Conservation (phyloP, 2,113 vertebrate species). For the Brachypteracias leptosomus region DNA sequence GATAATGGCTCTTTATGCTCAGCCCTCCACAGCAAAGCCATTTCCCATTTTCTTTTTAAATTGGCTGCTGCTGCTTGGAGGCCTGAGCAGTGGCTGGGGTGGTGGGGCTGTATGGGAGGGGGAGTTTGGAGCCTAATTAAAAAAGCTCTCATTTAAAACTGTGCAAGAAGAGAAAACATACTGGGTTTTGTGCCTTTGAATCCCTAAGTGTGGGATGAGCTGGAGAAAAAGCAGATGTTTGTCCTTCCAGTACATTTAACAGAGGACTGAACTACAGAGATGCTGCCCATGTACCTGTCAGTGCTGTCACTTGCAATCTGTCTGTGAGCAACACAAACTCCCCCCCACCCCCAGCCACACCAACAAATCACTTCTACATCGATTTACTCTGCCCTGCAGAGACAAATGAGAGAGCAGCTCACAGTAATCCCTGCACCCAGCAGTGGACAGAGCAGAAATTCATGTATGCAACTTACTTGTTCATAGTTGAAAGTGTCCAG, state of each 20-base stretch:
- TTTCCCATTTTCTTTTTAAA: neutral
- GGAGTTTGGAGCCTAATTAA: neutral
- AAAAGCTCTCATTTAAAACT: neutral
- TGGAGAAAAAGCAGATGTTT: conserved; percentile 12
- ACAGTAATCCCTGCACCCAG: neutral
- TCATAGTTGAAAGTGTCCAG: conserved; percentile 97
- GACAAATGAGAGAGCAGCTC: neutral
- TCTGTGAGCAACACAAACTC: neutral
- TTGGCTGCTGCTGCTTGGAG: neutral
- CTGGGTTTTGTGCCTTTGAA: neutral
- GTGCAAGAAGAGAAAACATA: neutral
- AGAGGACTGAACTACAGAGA: neutral
- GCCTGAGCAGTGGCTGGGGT: neutral
- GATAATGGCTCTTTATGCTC: neutral
- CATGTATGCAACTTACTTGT: conserved; percentile 76
- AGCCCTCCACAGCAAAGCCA: neutral
- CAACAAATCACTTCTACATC: neutral
- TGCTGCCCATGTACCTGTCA: neutral
- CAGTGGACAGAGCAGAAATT: neutral
- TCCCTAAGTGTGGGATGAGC: neutral
- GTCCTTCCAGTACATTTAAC: conserved; percentile 17
- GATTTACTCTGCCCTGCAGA: neutral
- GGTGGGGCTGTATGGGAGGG: accelerated
- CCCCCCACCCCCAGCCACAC: neutral
- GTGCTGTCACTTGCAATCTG: neutral